Conservation (phyloP, 2,888 invertebrate species). For the Athalia circularis region DNA sequence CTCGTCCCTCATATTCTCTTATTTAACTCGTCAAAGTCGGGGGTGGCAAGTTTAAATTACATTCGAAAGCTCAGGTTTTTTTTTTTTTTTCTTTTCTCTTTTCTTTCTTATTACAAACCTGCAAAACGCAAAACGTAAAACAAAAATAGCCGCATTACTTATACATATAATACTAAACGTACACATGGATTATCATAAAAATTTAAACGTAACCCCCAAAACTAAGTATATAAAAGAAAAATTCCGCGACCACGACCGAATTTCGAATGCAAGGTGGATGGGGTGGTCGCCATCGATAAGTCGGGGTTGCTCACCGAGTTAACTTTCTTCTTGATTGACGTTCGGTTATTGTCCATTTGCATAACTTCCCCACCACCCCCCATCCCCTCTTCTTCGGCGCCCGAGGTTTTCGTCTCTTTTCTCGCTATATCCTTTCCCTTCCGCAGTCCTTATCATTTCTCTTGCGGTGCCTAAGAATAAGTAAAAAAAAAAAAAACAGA, state of each 20-base stretch:
- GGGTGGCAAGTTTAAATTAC: constrained; percentile 34
- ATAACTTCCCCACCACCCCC: constrained; percentile 61
- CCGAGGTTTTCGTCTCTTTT: constrained; percentile 22
- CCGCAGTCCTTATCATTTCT: constrained; percentile 46
- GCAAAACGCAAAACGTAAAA: background rate
- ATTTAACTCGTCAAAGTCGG: constrained; percentile 7
- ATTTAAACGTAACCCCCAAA: no score
- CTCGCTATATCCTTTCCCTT: constrained; percentile 34
- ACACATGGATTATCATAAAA: no score
- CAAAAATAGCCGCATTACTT: no score
- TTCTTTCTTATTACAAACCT: background rate
- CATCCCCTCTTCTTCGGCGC: constrained; percentile 48
- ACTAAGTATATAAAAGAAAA: no score
- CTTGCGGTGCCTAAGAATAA: constrained; percentile 51
- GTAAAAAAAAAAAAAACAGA: constrained; percentile 24
- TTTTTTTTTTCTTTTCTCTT: background rate
- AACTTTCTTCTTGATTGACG: constrained; percentile 71
- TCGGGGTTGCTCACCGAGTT: constrained; percentile 53
- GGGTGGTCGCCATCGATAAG: constrained; percentile 32
- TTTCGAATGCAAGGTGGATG: background rate
- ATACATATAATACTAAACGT: no score
- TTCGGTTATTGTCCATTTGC: constrained; percentile 72
- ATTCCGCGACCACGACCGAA: no score
- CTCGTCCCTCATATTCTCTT: background rate
- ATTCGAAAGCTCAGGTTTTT: background rate